These are phyloP conservation scores for Unio pictorum DNA, from an alignment of 2,888 invertebrate genomes.

Conservation along the genomic window DNA sequence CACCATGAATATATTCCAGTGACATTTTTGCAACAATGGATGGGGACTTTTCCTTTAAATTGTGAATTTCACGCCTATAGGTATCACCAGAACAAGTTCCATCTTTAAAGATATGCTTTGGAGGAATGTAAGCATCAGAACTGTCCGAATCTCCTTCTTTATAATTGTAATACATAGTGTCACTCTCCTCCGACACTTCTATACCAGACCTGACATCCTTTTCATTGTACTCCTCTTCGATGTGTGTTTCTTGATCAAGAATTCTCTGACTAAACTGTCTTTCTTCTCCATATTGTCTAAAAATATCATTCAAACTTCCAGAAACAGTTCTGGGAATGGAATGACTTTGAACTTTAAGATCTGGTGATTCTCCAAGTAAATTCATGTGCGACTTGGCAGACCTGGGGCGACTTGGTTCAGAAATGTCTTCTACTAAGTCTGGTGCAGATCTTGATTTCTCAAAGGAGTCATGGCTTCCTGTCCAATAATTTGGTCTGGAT, in stretches of 20 bases:
- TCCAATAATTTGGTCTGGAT: neutral
- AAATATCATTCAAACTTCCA: slow-evolving; percentile 39
- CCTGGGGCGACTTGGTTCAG: slow-evolving; percentile 31
- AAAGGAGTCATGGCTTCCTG: neutral
- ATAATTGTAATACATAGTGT: slow-evolving; percentile 1
- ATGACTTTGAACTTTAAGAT: slow-evolving; percentile 9
- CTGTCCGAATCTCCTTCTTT: slow-evolving; percentile 4
- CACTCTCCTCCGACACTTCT: neutral
- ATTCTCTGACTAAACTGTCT: slow-evolving; percentile 17
- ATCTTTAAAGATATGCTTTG: slow-evolving; percentile 50
- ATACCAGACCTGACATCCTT: neutral
- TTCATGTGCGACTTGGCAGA: slow-evolving; percentile 46
- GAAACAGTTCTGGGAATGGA: slow-evolving; percentile 39
- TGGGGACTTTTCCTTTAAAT: slow-evolving; percentile 30
- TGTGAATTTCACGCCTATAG: slow-evolving; percentile 30
- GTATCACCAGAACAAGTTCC: slow-evolving; percentile 37
- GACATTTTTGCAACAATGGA: slow-evolving; percentile 51
- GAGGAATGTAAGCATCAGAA: slow-evolving; percentile 50
- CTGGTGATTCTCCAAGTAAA: slow-evolving; percentile 7
- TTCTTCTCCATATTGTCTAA: slow-evolving; percentile 28
- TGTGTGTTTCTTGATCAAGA: neutral
- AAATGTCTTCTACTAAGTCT: slow-evolving; percentile 25
- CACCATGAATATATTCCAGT: slow-evolving; percentile 52
- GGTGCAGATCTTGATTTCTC: slow-evolving; percentile 48
- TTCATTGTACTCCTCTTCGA: neutral